phyloP scores from a whole-genome alignment of 2,113 vertebrate species.

The Lophochroa leadbeateri region DNA sequence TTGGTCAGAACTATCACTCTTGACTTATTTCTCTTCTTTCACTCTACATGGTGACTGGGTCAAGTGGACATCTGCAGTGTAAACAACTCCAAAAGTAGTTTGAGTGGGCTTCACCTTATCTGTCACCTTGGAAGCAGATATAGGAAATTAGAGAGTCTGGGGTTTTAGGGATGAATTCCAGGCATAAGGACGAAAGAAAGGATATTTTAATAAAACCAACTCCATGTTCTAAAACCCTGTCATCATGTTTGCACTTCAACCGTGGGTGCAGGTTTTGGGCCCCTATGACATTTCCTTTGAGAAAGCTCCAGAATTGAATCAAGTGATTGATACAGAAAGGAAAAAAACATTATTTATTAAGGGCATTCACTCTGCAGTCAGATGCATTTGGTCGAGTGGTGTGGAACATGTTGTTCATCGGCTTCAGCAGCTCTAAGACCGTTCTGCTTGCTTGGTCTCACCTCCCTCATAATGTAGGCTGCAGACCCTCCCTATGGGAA shows the following conservation, averaged over 20 bases:
- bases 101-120: neutral
- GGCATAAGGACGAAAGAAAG: neutral
- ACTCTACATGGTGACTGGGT: neutral
- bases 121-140: neutral
- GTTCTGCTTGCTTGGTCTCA: conserved; percentile 9
- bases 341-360: neutral
- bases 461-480: conserved; percentile 5
- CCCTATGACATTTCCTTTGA: neutral
- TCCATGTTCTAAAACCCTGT: neutral
- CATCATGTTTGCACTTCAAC: neutral
- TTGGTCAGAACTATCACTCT: neutral
- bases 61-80: neutral
- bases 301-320: neutral
- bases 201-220: neutral
- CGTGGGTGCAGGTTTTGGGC: neutral
- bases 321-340: neutral
- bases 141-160: neutral
- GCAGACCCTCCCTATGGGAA: neutral
- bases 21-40: neutral
- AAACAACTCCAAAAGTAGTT: neutral
- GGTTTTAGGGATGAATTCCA: neutral
- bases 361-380: neutral
- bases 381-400: neutral
- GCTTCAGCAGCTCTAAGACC: neutral
- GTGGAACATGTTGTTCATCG: neutral